phyloP scores from a whole-genome alignment of 2,797 vertebrate species.

The Pygocentrus nattereri region DNA sequence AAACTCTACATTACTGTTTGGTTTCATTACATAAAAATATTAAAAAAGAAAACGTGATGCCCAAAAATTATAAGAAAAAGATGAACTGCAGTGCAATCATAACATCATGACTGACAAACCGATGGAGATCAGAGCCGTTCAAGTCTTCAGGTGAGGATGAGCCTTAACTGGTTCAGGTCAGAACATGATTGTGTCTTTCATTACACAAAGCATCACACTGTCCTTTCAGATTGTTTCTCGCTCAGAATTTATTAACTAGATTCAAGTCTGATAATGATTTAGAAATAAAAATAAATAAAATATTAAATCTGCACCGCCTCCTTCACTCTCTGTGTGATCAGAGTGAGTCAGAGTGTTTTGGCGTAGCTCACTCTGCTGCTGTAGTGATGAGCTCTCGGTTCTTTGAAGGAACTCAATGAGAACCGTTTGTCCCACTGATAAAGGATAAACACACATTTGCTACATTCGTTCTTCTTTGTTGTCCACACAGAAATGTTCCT shows the following conservation, averaged over 20 bases:
- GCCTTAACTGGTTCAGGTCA: background rate
- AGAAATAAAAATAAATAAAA: background rate
- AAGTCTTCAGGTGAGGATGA: background rate
- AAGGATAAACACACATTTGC: background rate
- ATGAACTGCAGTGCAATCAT: background rate
- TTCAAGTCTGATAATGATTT: background rate
- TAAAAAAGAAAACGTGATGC: background rate
- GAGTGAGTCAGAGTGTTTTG: background rate
- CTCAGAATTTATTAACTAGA: background rate
- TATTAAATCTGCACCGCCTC: background rate
- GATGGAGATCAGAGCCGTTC: slow-evolving; percentile 9
- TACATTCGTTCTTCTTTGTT: background rate
- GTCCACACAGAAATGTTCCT: background rate
- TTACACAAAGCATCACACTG: background rate
- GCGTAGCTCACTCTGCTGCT: background rate
- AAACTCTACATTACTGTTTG: slow-evolving; percentile 1
- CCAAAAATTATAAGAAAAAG: background rate
- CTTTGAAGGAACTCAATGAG: too few relatives aligned
- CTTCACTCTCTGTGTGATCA: background rate
- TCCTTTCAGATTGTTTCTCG: background rate
- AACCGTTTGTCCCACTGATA: too few relatives aligned
- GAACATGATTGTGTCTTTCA: background rate
- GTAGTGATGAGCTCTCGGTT: background rate
- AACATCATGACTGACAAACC: background rate
- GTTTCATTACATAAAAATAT: background rate